Base-by-base conservation (phyloP, 2,113 vertebrate species). In the Psettodes erumei region DNA sequence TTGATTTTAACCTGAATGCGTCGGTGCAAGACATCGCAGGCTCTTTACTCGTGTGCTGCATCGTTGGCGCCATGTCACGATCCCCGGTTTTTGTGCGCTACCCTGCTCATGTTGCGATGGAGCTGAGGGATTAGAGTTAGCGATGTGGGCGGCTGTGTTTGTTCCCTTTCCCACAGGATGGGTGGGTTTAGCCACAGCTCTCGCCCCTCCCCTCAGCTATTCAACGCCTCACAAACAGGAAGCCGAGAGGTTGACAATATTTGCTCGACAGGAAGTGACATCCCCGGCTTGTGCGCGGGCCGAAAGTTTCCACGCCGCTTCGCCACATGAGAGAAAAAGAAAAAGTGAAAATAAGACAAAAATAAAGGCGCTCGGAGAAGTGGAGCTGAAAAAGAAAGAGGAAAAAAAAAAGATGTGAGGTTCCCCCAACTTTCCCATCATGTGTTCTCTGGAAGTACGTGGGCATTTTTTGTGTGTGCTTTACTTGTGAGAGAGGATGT, bases 201-300 rank as follows among this genome's bases (percentile, higher is more conserved):
- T 86, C 45, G 45, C 80, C 81, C 64, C 48, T 72, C 38, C 2
- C 1, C 47, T 3, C 2, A 67, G 42, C 37, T 58, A 2, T 37
- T 32, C 55, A 78, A 61, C 18, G 3, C 38, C 27, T 79, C 27
- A 56, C 67, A 89, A 90, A 90, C 88, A 88, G 87, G 83, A 90
- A 90, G 75, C 8, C 0, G 1, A 60, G 61, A 70, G 40, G 77
- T 79, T 70, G 82, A 75, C 64, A 61, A 32, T 67, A 53, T n/a
- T n/a, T 38, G 37, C 71, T 42, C 8, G 32, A 66, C 79, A 77
- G 88, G 85, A 92, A 84, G 71, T 74, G 67, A 15, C 62, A 61
- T 79, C 58, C 54, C 15, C 45, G 38, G 1, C 56, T 60, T 51
- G 38, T 33, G 45, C 56, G 64, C 66, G 56, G 75, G 72, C 13